These are phyloP conservation scores for Apotomis capreana DNA, from an alignment of 2,888 invertebrate genomes.

Conservation along the genomic window DNA sequence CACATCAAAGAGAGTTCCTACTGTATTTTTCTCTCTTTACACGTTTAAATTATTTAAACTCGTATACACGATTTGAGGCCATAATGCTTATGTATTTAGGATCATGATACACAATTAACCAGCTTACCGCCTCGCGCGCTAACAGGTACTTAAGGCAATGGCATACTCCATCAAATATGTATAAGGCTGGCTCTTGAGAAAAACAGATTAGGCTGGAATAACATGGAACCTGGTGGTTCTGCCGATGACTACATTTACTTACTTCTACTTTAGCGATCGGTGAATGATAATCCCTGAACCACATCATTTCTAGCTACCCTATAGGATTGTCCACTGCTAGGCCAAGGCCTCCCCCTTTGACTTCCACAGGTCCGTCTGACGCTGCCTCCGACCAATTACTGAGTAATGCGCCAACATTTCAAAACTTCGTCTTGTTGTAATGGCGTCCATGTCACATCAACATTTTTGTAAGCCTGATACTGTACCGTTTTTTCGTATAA, in stretches of 20 bases:
- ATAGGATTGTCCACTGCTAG: too few species aligned
- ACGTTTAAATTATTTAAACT: slow-evolving; percentile 12
- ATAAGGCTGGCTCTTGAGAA: slow-evolving; percentile 64
- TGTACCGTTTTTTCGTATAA: too few species aligned
- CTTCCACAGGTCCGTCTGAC: too few species aligned
- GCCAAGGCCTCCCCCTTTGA: too few species aligned
- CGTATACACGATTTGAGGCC: slow-evolving; percentile 37
- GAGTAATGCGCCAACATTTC: too few species aligned
- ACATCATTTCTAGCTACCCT: too few species aligned
- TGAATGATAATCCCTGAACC: too few species aligned
- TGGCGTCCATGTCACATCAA: too few species aligned
- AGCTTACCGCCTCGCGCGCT: slow-evolving; percentile 53
- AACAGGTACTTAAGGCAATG: slow-evolving; percentile 59
- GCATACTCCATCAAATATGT: slow-evolving; percentile 66
- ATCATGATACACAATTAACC: slow-evolving; percentile 50
- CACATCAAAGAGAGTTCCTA: neutral
- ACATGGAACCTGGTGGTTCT: slow-evolving; percentile 15
- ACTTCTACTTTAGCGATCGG: too few species aligned
- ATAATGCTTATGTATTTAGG: slow-evolving; percentile 51
- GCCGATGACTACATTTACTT: neutral
- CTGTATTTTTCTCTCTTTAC: slow-evolving; percentile 3
- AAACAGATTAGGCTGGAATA: slow-evolving; percentile 60
- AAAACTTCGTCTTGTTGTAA: too few species aligned
- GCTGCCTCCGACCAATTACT: too few species aligned
- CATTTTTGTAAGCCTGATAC: too few species aligned